These are phyloP conservation scores for Rhea americana DNA, from an alignment of 2,113 vertebrate genomes.

Conservation along the genomic window DNA sequence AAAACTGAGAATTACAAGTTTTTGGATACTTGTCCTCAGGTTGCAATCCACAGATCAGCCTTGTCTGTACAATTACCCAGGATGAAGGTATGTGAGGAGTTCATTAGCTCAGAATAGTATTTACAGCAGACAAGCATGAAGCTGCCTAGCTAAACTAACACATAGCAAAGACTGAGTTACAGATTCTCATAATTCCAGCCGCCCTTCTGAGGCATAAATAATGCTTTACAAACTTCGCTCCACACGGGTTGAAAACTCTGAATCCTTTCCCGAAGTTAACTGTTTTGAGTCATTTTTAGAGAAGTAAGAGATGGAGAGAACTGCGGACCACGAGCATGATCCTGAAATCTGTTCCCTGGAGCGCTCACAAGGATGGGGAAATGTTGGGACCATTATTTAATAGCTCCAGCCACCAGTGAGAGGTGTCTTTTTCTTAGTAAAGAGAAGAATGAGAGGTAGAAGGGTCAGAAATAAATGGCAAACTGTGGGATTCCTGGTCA, in stretches of 20 bases:
- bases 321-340: neutral
- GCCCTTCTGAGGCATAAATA: neutral
- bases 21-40: neutral
- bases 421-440: neutral
- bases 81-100: conserved; percentile 33
- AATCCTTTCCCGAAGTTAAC: neutral
- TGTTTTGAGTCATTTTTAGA: neutral
- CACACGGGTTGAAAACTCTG: neutral
- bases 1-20: conserved; percentile 38
- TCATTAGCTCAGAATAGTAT: conserved; percentile 23
- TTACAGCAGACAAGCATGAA: conserved; percentile 37
- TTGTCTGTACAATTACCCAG: neutral
- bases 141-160: conserved; percentile 2
- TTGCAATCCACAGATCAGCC: neutral
- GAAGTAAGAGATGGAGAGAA: neutral
- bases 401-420: neutral
- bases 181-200: conserved; percentile 44
- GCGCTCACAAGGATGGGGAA: neutral
- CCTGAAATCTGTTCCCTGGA: neutral
- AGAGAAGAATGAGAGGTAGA: conserved; percentile 3
- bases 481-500: neutral
- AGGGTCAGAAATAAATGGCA: neutral
- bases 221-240: conserved; percentile 24
- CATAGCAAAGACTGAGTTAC: conserved; percentile 13
- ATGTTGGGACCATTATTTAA: neutral